Base-by-base conservation (phyloP, 2,888 invertebrate genomes). In the Encarsia formosa region DNA sequence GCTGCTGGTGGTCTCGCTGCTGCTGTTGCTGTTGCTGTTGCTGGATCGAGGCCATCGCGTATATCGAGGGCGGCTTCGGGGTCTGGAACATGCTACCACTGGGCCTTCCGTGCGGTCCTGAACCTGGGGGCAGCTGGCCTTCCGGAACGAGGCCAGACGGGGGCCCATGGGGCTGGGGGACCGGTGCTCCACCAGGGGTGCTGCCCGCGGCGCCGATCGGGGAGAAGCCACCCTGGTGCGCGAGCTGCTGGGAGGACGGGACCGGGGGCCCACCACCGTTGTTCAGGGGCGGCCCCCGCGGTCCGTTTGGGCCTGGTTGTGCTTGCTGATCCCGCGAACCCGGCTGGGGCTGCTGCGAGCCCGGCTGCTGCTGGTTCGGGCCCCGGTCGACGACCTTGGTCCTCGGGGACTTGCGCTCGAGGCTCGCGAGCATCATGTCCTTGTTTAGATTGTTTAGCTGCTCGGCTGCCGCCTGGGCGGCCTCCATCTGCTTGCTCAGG, bases 371-470 rank as follows among this genome's bases (percentile, higher is more conserved):
- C 63, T 76, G 77, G 19, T 76, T 74, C 49, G 77, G 73, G 62
- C 79, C 84, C 63, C 85, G 77, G 66, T 88, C 88, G 57, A 81
- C 82, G 57, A 83, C 83, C 76, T 88, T 88, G 63, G 84, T 84
- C 64, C 88, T 81, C 22, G 91, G 91, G 32, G 91, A 89, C 73
- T 91, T 91, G 65, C 90, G 79, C 66, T 91, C 91, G 59, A 90
- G 78, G 62, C 87, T 87, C 60, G 89, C 90, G 75, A 89, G 79
- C 74, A 90, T 75, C 61, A 90, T 78, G 72, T 91, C 91, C 75
- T 91, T 90, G 76, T 88, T 90, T 55, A 89, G 78, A 34, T 39
- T 57, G 29, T 32, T 54, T 54, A 91, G 78, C 71, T 90, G 89
- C 68, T 91, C 91, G 32, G 88, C 88, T 5, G 88, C 89, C 3